Percentiles rank a stretch among this genome's conserved stretches.
Evolutionary conservation across 2,797 vertebrate species (phyloP).

Genomic region (Babyrousa celebensis): DNA sequence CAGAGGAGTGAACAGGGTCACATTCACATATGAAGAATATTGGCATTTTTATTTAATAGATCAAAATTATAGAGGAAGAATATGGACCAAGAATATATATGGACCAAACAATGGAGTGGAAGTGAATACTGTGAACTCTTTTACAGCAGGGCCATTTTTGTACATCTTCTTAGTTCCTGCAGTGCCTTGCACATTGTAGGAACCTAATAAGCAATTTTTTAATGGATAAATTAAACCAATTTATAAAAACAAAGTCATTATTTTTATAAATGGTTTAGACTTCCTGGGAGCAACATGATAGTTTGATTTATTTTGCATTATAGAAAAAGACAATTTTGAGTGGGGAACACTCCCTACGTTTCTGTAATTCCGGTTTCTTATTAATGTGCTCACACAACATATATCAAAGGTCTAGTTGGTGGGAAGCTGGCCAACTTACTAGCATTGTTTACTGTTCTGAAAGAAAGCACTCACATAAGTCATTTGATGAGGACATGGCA

Average conservation of each 20-base stretch:
- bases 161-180: neutral
- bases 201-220: conserved; percentile 34
- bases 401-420: conserved; percentile 25
- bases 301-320: conserved; percentile 60
- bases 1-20: neutral
- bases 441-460: conserved; percentile 17
- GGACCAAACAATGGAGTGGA: neutral
- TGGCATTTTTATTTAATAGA: neutral
- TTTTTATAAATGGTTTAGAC: conserved; percentile 53
- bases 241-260: conserved; percentile 67
- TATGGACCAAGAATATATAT: no score
- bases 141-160: neutral
- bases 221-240: conserved; percentile 38
- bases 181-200: neutral
- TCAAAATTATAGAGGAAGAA: neutral
- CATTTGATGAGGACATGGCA: conserved; percentile 61
- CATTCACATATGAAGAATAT: neutral
- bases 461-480: conserved; percentile 43
- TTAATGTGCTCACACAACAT: neutral
- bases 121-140: neutral
- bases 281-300: conserved; percentile 52
- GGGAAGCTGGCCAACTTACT: neutral
- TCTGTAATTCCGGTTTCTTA: conserved; percentile 26
- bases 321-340: conserved; percentile 73
- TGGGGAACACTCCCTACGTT: conserved; percentile 28